Evolutionary conservation across 64 coral and sea anemone genomes (phyloP).

Genomic region (Hydrozoanthus tunicans): DNA sequence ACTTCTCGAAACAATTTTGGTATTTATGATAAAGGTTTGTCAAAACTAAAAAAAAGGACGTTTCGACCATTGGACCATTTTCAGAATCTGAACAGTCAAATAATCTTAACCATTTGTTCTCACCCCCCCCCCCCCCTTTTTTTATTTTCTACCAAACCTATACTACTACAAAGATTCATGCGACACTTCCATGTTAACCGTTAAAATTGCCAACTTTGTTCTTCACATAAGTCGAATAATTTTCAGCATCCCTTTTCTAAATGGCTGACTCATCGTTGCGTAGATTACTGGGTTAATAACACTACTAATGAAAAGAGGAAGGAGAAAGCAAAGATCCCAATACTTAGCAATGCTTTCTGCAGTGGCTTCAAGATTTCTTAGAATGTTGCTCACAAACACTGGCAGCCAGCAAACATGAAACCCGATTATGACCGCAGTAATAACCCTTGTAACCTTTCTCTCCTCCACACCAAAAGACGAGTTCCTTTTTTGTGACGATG

Average conservation of each 20-base stretch:
- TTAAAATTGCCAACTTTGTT: too few relatives aligned
- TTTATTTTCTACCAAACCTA: too few relatives aligned
- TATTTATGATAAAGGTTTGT: too few relatives aligned
- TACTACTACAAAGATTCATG: too few relatives aligned
- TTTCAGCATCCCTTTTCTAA: constrained; percentile 57
- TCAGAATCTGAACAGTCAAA: too few relatives aligned
- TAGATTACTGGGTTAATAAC: constrained; percentile 69
- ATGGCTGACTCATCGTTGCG: constrained; percentile 59
- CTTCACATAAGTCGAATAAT: constrained; percentile 15
- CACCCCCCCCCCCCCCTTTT: too few relatives aligned
- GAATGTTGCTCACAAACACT: constrained; percentile 46
- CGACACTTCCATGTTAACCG: too few relatives aligned
- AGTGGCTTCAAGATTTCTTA: constrained; percentile 3
- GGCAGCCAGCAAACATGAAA: constrained; percentile 66
- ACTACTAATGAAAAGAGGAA: constrained; percentile 50
- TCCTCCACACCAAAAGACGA: constrained; percentile 22
- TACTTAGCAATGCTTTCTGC: constrained; percentile 26
- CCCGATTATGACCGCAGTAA: constrained; percentile 45
- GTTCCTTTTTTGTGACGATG: not conserved
- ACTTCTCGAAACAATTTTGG: too few relatives aligned
- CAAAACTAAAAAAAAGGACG: too few relatives aligned
- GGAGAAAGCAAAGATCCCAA: constrained; percentile 42
- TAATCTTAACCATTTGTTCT: too few relatives aligned
- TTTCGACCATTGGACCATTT: too few relatives aligned
- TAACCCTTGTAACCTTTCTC: constrained; percentile 41